These are phyloP conservation scores for Elephantulus edwardii DNA, from an alignment of 2,113 vertebrate genomes.

Conservation along the genomic window DNA sequence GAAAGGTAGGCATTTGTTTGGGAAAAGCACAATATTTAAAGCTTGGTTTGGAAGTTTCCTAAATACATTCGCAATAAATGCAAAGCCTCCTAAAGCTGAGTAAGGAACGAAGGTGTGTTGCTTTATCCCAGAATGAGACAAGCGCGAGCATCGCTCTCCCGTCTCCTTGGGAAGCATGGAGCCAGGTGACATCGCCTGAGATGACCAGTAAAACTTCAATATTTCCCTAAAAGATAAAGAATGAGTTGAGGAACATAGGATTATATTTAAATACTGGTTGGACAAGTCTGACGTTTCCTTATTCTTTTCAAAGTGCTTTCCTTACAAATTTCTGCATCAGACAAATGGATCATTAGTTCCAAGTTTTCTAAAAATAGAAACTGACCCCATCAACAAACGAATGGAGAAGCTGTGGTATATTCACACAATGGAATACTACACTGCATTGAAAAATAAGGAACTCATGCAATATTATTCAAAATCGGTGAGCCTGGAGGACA, in stretches of 20 bases:
- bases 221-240: neutral
- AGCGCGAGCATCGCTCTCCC: neutral
- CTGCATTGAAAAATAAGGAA: no score
- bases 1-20: slow-evolving; percentile 17
- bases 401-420: no score
- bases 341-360: neutral
- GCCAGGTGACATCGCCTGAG: neutral
- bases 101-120: neutral
- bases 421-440: no score
- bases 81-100: neutral
- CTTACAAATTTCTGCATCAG: neutral
- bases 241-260: neutral
- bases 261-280: neutral
- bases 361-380: neutral
- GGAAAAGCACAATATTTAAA: neutral
- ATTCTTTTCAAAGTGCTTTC: neutral
- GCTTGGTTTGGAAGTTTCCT: slow-evolving; percentile 31
- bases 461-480: no score
- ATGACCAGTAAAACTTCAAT: neutral
- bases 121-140: neutral
- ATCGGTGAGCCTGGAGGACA: no score
- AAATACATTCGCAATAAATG: slow-evolving; percentile 6
- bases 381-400: no score
- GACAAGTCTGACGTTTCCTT: neutral
- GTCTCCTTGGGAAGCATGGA: neutral